Conservation (phyloP, 2,888 invertebrate species). For the Polylopha cassiicola region DNA sequence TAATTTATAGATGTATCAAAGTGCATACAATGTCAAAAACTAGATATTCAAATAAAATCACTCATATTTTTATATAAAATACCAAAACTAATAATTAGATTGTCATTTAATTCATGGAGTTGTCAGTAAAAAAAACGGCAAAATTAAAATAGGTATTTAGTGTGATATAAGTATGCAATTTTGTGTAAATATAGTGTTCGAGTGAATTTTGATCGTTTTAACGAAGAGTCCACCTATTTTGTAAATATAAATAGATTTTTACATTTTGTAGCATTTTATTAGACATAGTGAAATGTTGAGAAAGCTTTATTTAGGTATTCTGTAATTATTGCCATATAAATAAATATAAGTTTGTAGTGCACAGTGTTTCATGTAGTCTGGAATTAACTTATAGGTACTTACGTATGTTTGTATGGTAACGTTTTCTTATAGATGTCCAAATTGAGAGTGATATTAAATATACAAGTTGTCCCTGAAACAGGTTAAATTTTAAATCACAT, state of each 20-base stretch:
- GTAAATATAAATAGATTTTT: conserved; percentile 72
- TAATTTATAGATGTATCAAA: conserved; percentile 6
- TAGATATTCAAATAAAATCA: conserved; percentile 27
- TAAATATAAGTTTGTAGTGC: conserved; percentile 26
- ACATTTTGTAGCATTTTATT: conserved; percentile 58
- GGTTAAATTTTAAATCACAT: no score
- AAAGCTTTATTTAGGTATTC: conserved; percentile 69
- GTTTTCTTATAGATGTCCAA: neutral
- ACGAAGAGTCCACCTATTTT: conserved; percentile 77
- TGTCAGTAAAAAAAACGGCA: conserved; percentile 3
- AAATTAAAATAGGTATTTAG: conserved; percentile 20
- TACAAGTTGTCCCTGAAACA: no score
- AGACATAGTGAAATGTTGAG: conserved; percentile 43
- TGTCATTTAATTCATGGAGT: conserved; percentile 15
- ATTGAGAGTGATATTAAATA: conserved; percentile 6
- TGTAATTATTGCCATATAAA: conserved; percentile 60
- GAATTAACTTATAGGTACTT: conserved; percentile 8
- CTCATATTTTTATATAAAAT: conserved; percentile 56
- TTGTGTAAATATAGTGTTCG: conserved; percentile 53
- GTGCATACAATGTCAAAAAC: neutral
- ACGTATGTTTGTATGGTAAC: neutral
- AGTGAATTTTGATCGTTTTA: conserved; percentile 65
- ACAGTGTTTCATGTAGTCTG: conserved; percentile 22
- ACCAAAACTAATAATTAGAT: conserved; percentile 43
- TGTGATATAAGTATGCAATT: conserved; percentile 23